Evolutionary conservation across 1,140 invertebrate genomes (phyloP).

Genomic region (Macrostomum lignano): DNA sequence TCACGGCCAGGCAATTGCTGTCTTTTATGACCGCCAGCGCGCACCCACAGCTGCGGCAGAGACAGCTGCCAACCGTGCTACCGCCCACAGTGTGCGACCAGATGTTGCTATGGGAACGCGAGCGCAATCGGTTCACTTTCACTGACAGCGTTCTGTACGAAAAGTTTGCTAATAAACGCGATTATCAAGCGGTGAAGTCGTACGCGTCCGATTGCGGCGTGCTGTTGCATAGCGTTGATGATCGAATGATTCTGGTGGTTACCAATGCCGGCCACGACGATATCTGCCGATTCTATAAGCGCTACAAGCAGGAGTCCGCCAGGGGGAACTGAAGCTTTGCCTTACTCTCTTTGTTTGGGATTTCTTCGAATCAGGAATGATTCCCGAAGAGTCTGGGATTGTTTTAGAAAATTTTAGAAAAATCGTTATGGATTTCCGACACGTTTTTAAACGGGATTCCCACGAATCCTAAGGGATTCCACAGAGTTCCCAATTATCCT

Average conservation of each 20-base stretch:
- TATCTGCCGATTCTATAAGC: slow-evolving; percentile 70
- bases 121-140: slow-evolving; percentile 61
- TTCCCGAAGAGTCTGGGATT: too few species aligned
- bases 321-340: too few species aligned
- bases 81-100: slow-evolving; percentile 71
- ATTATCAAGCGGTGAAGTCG: slow-evolving; percentile 56
- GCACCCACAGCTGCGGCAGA: neutral
- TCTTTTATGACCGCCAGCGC: slow-evolving; percentile 1
- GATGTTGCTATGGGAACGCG: slow-evolving; percentile 74
- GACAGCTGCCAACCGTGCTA: slow-evolving; percentile 30
- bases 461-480: too few species aligned
- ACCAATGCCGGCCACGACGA: slow-evolving; percentile 58
- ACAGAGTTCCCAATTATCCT: too few species aligned
- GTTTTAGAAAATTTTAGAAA: too few species aligned
- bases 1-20: slow-evolving; percentile 43
- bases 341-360: too few species aligned
- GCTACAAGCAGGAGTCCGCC: slow-evolving; percentile 34
- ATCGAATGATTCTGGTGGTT: slow-evolving; percentile 59
- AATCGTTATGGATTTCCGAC: too few species aligned
- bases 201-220: slow-evolving; percentile 50
- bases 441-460: too few species aligned
- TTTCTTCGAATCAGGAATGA: too few species aligned
- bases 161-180: slow-evolving; percentile 57
- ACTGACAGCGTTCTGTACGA: slow-evolving; percentile 76
- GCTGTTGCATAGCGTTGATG: slow-evolving; percentile 57